phyloP scores from a whole-genome alignment of 2,888 invertebrate species.

The Camptogramma bilineatum region DNA sequence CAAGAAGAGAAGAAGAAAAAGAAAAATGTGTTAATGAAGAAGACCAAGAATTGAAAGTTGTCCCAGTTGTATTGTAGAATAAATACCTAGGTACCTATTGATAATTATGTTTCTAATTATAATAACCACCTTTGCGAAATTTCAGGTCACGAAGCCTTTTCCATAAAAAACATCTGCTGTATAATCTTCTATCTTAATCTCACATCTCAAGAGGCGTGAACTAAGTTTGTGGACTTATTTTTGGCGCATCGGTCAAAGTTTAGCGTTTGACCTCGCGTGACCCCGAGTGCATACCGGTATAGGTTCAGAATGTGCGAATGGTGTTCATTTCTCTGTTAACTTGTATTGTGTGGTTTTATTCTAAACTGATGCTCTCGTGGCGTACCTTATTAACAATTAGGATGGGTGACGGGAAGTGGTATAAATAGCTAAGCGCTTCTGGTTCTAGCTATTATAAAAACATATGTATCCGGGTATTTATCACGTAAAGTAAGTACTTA shows the following conservation, averaged over 20 bases:
- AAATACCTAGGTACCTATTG: neutral
- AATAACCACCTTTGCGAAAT: neutral
- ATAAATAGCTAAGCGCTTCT: no score
- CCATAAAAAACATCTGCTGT: slow-evolving; percentile 24
- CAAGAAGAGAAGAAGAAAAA: no score
- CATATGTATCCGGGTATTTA: no score
- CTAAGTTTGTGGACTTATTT: slow-evolving; percentile 47
- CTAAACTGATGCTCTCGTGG: no score
- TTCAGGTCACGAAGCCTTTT: slow-evolving; percentile 20
- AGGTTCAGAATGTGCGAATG: slow-evolving; percentile 26
- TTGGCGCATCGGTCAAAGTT: slow-evolving; percentile 72
- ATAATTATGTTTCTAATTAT: neutral
- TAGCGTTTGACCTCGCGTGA: slow-evolving; percentile 74
- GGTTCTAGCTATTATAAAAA: no score
- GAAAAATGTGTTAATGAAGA: no score
- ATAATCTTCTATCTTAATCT: slow-evolving; percentile 35
- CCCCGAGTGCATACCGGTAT: slow-evolving; percentile 58
- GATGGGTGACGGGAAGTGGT: no score
- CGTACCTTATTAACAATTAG: no score
- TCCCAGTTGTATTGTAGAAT: neutral
- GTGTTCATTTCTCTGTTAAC: slow-evolving; percentile 5
- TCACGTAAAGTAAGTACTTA: no score
- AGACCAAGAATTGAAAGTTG: no score
- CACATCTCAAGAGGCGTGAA: slow-evolving; percentile 41
- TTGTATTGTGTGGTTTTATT: neutral